Evolutionary conservation across 2,113 vertebrate species (phyloP).

Genomic region (Picathartes gymnocephalus): DNA sequence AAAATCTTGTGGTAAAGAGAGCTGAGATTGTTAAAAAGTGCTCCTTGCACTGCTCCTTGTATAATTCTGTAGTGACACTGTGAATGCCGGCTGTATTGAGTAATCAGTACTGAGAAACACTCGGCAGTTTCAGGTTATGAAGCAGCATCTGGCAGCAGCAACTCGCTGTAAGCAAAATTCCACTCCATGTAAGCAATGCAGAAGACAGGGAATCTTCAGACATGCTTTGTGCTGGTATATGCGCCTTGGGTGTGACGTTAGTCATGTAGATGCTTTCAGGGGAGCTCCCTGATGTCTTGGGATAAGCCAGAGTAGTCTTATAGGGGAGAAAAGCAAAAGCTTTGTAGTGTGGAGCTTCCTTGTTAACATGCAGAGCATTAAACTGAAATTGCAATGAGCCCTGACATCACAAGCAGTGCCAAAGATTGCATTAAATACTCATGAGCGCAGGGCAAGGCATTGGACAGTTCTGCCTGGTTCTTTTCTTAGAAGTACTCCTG

Average conservation of each 20-base stretch:
- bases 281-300: neutral
- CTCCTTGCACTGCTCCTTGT: neutral
- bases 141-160: neutral
- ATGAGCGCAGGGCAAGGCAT: neutral
- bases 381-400: neutral
- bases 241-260: neutral
- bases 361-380: neutral
- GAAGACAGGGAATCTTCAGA: neutral
- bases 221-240: accelerated
- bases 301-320: neutral
- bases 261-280: neutral
- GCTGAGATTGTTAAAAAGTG: neutral
- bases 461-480: neutral
- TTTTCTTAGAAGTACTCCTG: neutral
- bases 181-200: accelerated
- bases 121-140: neutral
- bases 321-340: neutral
- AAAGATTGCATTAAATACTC: neutral
- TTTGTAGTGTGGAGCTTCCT: neutral
- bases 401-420: neutral
- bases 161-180: neutral
- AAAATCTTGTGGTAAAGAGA: neutral
- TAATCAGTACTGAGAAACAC: neutral
- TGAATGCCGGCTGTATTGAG: neutral
- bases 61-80: neutral